Base-by-base conservation (phyloP, 2,797 vertebrate genomes). In the Antennarius maculatus region DNA sequence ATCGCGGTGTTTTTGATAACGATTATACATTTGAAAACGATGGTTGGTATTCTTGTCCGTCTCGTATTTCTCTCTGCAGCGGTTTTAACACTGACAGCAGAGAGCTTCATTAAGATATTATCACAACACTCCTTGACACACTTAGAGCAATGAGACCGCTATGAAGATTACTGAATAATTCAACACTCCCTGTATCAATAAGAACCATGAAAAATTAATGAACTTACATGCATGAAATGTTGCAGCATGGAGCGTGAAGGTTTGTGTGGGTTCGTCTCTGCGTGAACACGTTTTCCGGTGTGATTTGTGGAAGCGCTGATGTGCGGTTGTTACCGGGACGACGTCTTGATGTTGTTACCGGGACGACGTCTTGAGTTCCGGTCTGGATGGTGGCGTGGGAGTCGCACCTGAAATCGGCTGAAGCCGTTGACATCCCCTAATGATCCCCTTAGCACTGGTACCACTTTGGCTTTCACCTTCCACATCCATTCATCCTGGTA, bases 141-240 rank as follows among this genome's bases (percentile, higher is more conserved):
- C 39, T 89, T 83, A 86, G 81, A 83, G 61, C 69, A 61, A 64
- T 61, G 74, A 29, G 69, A 59, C 74, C 47, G 49, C 86, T 82
- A 80, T 85, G 73, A 89, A 66, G 69, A 83, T 80, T 70, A 56
- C 64, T 92, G 71, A 91, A 91, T 92, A 81, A 90, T 92, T 91
- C 81, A 93, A 69, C 58, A 55, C 54, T 65, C 57, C 77, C 75
- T 66, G 54, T 80, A 86, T 90, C 63, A 77, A 77, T 80, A 86
- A 67, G 73, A 69, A 68, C 64, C 78, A 82, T 93, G 62, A 91
- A 93, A 89, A 71, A 91, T 92, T 90, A 81, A 92, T 87, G 87
- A 82, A 66, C 54, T 79, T 64, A 59, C 46, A 37, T 68, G 65
- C 77, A 69, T 61, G 62, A 78, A 81, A 71, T 45, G 41, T 56